Evolutionary conservation across 1,140 invertebrate genomes (phyloP).

Genomic region (Drosophila funebris): DNA sequence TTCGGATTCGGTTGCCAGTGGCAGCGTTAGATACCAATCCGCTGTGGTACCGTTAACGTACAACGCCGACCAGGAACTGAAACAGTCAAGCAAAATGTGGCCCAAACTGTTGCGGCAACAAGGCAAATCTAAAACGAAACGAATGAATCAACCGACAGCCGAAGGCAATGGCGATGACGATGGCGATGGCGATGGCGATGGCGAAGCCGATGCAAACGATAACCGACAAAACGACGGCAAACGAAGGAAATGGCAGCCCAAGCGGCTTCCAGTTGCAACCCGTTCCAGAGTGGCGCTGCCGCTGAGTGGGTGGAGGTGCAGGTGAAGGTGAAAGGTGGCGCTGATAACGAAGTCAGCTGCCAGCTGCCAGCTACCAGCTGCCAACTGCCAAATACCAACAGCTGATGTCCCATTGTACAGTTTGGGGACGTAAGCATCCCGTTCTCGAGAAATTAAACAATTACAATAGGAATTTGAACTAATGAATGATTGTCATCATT

Average conservation of each 20-base stretch:
- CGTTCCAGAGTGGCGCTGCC: constrained; percentile 42
- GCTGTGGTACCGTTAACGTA: constrained; percentile 56
- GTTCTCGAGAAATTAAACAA: not conserved
- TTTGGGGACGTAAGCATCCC: not conserved
- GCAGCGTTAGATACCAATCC: constrained; percentile 5
- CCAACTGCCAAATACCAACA: constrained; percentile 42
- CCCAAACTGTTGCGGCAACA: constrained; percentile 66
- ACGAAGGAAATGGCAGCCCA: not conserved
- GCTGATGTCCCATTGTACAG: constrained; percentile 32
- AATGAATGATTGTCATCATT: not conserved
- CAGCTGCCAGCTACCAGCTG: constrained; percentile 45
- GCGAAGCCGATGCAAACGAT: constrained; percentile 17
- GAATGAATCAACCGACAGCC: not conserved
- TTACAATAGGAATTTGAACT: not conserved
- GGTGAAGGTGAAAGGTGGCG: constrained; percentile 25
- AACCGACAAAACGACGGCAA: constrained; percentile 1
- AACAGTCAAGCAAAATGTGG: constrained; percentile 42
- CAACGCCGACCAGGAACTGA: constrained; percentile 74
- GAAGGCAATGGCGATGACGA: not conserved
- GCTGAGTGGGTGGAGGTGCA: constrained; percentile 4
- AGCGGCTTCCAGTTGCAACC: constrained; percentile 66
- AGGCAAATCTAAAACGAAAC: constrained; percentile 29
- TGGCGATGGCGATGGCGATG: not conserved
- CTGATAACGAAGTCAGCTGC: constrained; percentile 54
- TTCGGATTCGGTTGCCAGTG: not conserved